These are phyloP conservation scores for Halcyon senegalensis DNA, from an alignment of 2,113 vertebrate genomes.

Conservation along the genomic window DNA sequence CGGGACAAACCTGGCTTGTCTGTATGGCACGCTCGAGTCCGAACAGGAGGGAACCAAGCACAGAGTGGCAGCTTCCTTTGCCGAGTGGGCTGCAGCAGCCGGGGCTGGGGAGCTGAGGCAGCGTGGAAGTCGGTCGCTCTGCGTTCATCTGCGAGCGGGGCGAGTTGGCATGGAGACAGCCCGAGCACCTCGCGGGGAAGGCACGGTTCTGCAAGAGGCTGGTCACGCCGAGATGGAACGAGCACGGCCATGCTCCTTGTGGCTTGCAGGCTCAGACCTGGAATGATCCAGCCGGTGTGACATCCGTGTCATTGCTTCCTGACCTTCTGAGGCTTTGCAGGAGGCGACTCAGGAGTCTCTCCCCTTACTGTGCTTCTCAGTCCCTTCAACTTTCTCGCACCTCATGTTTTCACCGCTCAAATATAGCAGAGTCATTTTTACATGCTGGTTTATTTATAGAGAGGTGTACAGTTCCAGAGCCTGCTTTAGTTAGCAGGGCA, in stretches of 20 bases:
- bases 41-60: background rate
- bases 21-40: background rate
- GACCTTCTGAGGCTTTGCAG: background rate
- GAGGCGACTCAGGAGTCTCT: background rate
- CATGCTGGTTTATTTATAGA: slow-evolving; percentile 27
- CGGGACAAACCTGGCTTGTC: background rate
- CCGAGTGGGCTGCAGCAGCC: background rate
- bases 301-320: background rate
- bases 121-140: background rate
- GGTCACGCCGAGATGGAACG: no score
- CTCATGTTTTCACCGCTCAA: background rate
- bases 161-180: background rate
- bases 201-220: background rate
- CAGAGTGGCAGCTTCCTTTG: background rate
- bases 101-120: background rate
- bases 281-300: background rate
- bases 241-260: no score
- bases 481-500: background rate
- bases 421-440: slow-evolving; percentile 43
- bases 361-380: background rate
- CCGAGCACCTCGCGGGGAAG: background rate
- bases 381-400: background rate
- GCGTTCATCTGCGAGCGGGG: background rate
- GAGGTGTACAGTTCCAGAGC: background rate
- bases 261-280: background rate